These are phyloP conservation scores for Forbesichthys papilliferus DNA, from an alignment of 2,113 vertebrate genomes.

Conservation along the genomic window DNA sequence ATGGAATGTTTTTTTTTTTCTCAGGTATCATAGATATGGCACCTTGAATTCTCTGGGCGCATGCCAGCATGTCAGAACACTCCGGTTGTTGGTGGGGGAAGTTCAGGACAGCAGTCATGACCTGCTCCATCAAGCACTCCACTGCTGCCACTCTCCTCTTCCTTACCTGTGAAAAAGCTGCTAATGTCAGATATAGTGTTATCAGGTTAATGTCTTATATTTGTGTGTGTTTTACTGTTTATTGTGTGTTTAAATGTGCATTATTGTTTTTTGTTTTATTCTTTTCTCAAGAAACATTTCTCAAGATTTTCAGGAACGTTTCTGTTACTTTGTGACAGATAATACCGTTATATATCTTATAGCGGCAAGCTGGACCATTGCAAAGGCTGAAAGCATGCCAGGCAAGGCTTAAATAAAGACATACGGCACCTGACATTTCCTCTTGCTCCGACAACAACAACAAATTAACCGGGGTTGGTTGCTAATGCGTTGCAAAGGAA, in stretches of 20 bases:
- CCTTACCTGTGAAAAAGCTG: too few relatives aligned
- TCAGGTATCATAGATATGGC: conserved; percentile 24
- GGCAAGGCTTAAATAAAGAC: too few relatives aligned
- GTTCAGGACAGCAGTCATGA: conserved; percentile 32
- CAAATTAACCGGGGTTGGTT: background rate
- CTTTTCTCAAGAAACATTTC: too few relatives aligned
- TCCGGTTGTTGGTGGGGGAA: conserved; percentile 24
- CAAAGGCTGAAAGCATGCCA: too few relatives aligned
- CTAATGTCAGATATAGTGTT: too few relatives aligned
- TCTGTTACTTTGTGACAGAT: too few relatives aligned
- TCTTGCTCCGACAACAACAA: conserved; percentile 23
- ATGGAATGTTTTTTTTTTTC: background rate
- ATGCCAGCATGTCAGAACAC: conserved; percentile 39
- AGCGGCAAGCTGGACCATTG: too few relatives aligned
- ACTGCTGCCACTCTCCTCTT: conserved; percentile 50
- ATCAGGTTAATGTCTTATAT: too few relatives aligned
- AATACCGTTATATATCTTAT: too few relatives aligned
- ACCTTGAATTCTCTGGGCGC: conserved; percentile 12
- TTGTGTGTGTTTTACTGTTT: too few relatives aligned
- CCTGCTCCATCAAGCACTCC: conserved; percentile 51
- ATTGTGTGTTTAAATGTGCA: conserved; percentile 29
- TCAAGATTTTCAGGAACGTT: too few relatives aligned
- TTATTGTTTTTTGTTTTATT: too few relatives aligned
- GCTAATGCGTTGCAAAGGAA: background rate
- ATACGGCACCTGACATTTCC: conserved; percentile 30